Evolutionary conservation across 1,140 invertebrate species (phyloP).

Genomic region (Drosophila leontia): DNA sequence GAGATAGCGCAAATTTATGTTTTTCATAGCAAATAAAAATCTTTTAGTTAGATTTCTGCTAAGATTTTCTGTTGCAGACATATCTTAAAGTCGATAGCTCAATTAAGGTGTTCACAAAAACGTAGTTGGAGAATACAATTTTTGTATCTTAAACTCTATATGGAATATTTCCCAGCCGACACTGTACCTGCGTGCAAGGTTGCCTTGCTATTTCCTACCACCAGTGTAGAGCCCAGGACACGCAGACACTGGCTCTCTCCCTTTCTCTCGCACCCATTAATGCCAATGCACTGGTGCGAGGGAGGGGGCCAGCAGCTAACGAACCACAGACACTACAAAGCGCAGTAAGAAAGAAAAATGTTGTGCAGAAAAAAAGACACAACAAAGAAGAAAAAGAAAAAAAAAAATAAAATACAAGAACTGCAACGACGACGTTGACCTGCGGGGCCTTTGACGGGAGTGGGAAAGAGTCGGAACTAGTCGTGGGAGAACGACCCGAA

Average conservation of each 20-base stretch:
- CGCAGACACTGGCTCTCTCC: constrained; percentile 34
- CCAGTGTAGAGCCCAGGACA: constrained; percentile 35
- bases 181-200: constrained; percentile 47
- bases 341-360: constrained; percentile 69
- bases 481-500: constrained; percentile 44
- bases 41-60: not conserved
- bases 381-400: constrained; percentile 22
- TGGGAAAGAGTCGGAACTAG: constrained; percentile 19
- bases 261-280: constrained; percentile 7
- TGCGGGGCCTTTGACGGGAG: constrained; percentile 35
- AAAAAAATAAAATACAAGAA: constrained; percentile 34
- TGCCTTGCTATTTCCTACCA: constrained; percentile 26
- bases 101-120: not conserved
- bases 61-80: not conserved
- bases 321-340: constrained; percentile 73
- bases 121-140: not conserved
- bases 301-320: constrained; percentile 7
- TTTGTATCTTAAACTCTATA: not conserved
- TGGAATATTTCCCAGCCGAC: constrained; percentile 21
- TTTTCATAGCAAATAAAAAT: constrained; percentile 1
- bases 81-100: not conserved
- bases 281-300: constrained; percentile 2
- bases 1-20: constrained; percentile 10
- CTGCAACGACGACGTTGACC: constrained; percentile 61
- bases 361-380: constrained; percentile 43